Base-by-base conservation (phyloP, 2,797 vertebrate genomes). In the Varecia variegata region DNA sequence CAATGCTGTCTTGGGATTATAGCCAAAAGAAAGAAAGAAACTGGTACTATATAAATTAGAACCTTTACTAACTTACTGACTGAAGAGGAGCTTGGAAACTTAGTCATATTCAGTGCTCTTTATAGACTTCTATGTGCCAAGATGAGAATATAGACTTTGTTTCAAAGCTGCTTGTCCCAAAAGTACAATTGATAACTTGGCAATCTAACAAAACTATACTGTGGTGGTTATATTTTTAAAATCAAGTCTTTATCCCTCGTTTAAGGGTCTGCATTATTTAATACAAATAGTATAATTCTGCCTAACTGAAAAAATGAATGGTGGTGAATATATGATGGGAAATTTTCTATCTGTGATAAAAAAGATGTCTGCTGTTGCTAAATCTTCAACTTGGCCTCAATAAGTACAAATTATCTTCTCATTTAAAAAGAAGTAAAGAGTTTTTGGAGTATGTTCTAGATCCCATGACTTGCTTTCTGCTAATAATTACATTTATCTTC, bases 291-390 rank as follows among this genome's bases (percentile, higher is more conserved):
- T 58, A 35, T 32, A 62, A 38, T 86, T 88, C 65, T 93, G 73
- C 27, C 56, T 68, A 86, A 65, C 47, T 90, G 65, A 38, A 74
- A 47, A 45, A 73, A 68, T 47, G 25, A 32, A 52, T 62, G 25
- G n/a, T 76, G 56, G 77, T 81, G 38, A 70, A 10, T 73, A 60
- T 40, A 50, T 87, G 38, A 58, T 95, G 50, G 80, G 83, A 81
- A 54, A 20, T 70, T 88, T 32, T 82, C 14, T 95, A 80, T 99
- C 98, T 99, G 99, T 90, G 98, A 99, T 96, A 98, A 98, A 97
- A 93, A 99, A 99, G 95, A 99, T 99, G 95, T 99, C 98, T 94
- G 98, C 99, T 60, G 98, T 99, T 88, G 98, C 98, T 27, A 98
- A 99, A 94, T 99, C 99, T 97, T 99, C 98, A 21, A 98, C 99